phyloP scores from a whole-genome alignment of 1,140 invertebrate species.

The Brachystomella parvula region DNA sequence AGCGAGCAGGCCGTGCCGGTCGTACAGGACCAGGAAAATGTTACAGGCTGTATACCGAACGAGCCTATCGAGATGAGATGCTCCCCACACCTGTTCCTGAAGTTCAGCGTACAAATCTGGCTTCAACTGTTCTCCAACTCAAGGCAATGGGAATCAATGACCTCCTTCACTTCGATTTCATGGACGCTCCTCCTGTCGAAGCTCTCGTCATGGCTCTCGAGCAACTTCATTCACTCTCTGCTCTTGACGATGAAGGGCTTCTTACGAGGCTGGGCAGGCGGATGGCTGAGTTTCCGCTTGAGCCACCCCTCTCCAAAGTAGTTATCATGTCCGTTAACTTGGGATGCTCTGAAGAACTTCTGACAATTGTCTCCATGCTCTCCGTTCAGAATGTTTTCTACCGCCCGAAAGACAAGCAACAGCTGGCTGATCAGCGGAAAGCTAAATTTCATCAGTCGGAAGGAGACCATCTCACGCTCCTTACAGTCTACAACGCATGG shows the following conservation, averaged over 20 bases:
- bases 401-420: slow-evolving; percentile 91
- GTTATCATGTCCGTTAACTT: slow-evolving; percentile 98
- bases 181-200: slow-evolving; percentile 97
- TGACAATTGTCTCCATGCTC: slow-evolving; percentile 98
- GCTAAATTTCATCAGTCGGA: slow-evolving; percentile 98
- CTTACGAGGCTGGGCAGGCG: slow-evolving; percentile 84
- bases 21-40: slow-evolving; percentile 95
- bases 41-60: slow-evolving; percentile 96
- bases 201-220: slow-evolving; percentile 95
- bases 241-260: slow-evolving; percentile 92
- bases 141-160: slow-evolving; percentile 99
- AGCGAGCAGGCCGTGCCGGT: slow-evolving; percentile 90
- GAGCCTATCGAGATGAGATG: slow-evolving; percentile 98
- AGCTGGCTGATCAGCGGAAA: slow-evolving; percentile 96
- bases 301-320: slow-evolving; percentile 98
- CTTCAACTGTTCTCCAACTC: slow-evolving; percentile 85
- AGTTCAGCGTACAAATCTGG: slow-evolving; percentile 96
- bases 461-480: slow-evolving; percentile 92
- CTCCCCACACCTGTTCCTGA: slow-evolving; percentile 97
- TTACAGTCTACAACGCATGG: slow-evolving; percentile 99
- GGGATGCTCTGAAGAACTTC: slow-evolving; percentile 96
- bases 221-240: slow-evolving; percentile 91
- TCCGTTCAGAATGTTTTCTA: slow-evolving; percentile 99
- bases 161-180: slow-evolving; percentile 98
- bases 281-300: slow-evolving; percentile 99